Conservation (phyloP, 2,888 invertebrate species). For the Synanthedon myopaeformis region DNA sequence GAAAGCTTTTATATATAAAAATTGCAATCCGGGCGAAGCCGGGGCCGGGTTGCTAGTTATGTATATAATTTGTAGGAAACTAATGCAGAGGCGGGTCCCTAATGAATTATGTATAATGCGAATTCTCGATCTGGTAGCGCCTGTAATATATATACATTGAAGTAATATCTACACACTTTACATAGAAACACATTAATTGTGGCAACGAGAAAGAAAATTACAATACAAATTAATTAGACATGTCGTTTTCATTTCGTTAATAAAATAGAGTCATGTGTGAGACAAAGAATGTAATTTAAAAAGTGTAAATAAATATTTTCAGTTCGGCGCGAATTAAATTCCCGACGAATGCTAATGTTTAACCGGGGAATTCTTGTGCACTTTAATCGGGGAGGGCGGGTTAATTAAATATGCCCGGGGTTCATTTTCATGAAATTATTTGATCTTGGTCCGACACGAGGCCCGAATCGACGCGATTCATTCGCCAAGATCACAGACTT, state of each 20-base stretch:
- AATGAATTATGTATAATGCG: background rate
- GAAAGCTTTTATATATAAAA: no score
- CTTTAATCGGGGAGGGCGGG: slow-evolving; percentile 56
- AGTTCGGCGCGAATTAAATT: slow-evolving; percentile 55
- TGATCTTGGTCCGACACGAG: slow-evolving; percentile 49
- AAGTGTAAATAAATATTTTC: slow-evolving; percentile 54
- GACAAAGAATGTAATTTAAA: slow-evolving; percentile 36
- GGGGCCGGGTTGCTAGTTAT: no score
- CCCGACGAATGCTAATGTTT: slow-evolving; percentile 63
- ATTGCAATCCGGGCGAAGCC: no score
- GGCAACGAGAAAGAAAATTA: slow-evolving; percentile 48
- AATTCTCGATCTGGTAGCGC: background rate
- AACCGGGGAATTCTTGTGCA: slow-evolving; percentile 65
- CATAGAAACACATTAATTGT: slow-evolving; percentile 44
- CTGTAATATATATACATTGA: background rate
- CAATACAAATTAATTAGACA: slow-evolving; percentile 48
- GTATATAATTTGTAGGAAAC: no score
- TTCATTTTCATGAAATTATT: slow-evolving; percentile 68
- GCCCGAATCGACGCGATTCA: slow-evolving; percentile 45
- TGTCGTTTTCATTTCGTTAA: slow-evolving; percentile 29
- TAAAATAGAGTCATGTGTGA: slow-evolving; percentile 33
- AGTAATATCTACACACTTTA: slow-evolving; percentile 23
- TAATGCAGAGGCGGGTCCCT: no score
- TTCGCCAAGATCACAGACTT: slow-evolving; percentile 38
- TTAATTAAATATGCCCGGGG: slow-evolving; percentile 64